Base-by-base conservation (phyloP, 2,797 vertebrate genomes). In the Salmo trutta region DNA sequence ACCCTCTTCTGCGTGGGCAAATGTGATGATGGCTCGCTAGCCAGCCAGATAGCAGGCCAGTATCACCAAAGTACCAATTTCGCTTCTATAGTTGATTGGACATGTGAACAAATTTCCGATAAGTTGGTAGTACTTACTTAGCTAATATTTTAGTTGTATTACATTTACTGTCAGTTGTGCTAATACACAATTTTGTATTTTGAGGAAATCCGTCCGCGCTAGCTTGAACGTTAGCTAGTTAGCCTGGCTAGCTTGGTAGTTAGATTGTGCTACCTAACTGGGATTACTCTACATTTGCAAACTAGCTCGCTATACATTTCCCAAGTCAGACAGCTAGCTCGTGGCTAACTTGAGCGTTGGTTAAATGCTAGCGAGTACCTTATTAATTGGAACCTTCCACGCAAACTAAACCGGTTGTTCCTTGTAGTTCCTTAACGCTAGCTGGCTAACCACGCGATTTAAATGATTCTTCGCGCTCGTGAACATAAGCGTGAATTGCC, bases 401-500 rank as follows among this genome's bases (percentile, higher is more conserved):
- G 27, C 27, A 29, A 21, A 6, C 16, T 29, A 31, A 66, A 12
- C 24, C 2, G 65, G 24, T 31, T 66, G 14, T 4, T 27, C 6
- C 19, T 16, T 17, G 52, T 53, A 17, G 1, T 19, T 62, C n/a
- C 51, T 19, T 33, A 36, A 36, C 6, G 31, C 65, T 77, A 53
- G 24, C 59, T 41, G 27, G 47, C 71, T 73, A 72, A 68, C 65
- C 29, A 12, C 29, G 64, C 74, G 31, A 56, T 86, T 77, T 87
- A 88, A 88, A 84, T 81, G 86, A 86, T 84, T 85, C 76, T 88
- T 91, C 82, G 88, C 91, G 90, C 90, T 91, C 86, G 83, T 86
- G 82, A 90, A 88, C 89, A 83, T 73, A 79, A 81, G 90, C 90
- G 90, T 88, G 76, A 82, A 90, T 81, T 81, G 90, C 85, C 85